These are phyloP conservation scores for Laspeyria flexula DNA, from an alignment of 2,888 invertebrate genomes.

Conservation along the genomic window DNA sequence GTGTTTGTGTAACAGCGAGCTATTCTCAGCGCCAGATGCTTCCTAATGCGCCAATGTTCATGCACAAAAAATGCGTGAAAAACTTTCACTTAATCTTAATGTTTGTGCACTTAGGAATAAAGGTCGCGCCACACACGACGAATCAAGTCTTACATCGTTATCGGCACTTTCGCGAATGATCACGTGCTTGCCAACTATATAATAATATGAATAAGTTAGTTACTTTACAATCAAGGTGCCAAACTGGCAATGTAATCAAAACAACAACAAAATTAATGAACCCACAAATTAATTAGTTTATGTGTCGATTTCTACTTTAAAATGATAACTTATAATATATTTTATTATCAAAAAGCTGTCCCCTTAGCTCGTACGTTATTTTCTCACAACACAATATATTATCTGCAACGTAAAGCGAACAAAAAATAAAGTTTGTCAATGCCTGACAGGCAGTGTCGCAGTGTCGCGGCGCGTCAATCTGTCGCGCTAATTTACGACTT, in stretches of 20 bases:
- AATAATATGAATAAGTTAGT: too few relatives aligned
- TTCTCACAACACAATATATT: slow-evolving; percentile 36
- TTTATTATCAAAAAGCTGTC: too few relatives aligned
- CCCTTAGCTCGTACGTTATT: too few relatives aligned
- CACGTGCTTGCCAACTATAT: too few relatives aligned
- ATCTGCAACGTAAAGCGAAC: slow-evolving; percentile 25
- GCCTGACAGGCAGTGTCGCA: slow-evolving; percentile 53
- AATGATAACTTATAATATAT: too few relatives aligned
- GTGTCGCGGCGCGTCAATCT: slow-evolving; percentile 63
- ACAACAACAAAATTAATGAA: too few relatives aligned
- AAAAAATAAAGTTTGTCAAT: slow-evolving; percentile 56
- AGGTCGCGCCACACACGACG: slow-evolving; percentile 21
- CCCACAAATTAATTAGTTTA: too few relatives aligned
- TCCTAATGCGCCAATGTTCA: slow-evolving; percentile 52
- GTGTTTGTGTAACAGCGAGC: slow-evolving; percentile 53
- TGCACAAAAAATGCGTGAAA: slow-evolving; percentile 47
- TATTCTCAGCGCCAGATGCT: slow-evolving; percentile 60
- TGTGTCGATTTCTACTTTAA: too few relatives aligned
- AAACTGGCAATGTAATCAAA: too few relatives aligned
- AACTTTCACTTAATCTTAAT: slow-evolving; percentile 32
- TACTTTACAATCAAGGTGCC: too few relatives aligned
- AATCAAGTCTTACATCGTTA: slow-evolving; percentile 24
- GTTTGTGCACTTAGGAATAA: slow-evolving; percentile 23
- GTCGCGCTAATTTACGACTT: slow-evolving; percentile 63
- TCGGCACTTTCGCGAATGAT: slow-evolving; percentile 5